Percentiles rank a stretch among this genome's conserved stretches.
These are phyloP conservation scores for Drosophila bunnanda DNA, from an alignment of 2,888 invertebrate species.

Conservation along the genomic window DNA sequence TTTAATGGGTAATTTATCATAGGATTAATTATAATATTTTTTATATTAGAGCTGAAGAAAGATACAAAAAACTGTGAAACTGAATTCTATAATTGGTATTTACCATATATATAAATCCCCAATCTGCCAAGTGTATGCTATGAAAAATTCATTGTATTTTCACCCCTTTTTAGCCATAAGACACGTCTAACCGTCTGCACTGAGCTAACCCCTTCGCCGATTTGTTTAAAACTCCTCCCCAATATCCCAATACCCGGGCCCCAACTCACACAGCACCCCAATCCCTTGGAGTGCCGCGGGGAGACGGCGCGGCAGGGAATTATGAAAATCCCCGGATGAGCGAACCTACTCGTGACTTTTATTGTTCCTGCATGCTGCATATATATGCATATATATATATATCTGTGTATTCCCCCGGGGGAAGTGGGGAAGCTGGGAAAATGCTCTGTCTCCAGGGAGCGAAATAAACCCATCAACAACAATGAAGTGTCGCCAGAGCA, in stretches of 20 bases:
- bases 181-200: slow-evolving; percentile 43
- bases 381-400: not conserved
- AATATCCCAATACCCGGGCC: not conserved
- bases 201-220: slow-evolving; percentile 13
- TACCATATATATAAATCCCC: no score
- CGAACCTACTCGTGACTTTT: slow-evolving; percentile 50
- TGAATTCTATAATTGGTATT: no score
- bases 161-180: slow-evolving; percentile 51
- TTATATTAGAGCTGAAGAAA: no score
- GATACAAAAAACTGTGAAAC: no score
- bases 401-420: not conserved
- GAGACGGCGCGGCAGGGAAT: slow-evolving; percentile 46
- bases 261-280: slow-evolving; percentile 23
- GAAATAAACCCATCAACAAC: slow-evolving; percentile 69
- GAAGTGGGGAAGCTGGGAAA: not conserved
- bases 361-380: slow-evolving; percentile 47
- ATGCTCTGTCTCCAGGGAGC: slow-evolving; percentile 37
- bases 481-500: slow-evolving; percentile 65
- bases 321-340: slow-evolving; percentile 61
- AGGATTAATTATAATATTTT: not conserved
- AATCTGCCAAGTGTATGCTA: slow-evolving; percentile 22
- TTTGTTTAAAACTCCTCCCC: not conserved
- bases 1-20: not conserved
- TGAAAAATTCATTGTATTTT: slow-evolving; percentile 51
- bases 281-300: slow-evolving; percentile 26